These are phyloP conservation scores for Amblyornis subalaris DNA, from an alignment of 2,113 vertebrate genomes.

Conservation along the genomic window DNA sequence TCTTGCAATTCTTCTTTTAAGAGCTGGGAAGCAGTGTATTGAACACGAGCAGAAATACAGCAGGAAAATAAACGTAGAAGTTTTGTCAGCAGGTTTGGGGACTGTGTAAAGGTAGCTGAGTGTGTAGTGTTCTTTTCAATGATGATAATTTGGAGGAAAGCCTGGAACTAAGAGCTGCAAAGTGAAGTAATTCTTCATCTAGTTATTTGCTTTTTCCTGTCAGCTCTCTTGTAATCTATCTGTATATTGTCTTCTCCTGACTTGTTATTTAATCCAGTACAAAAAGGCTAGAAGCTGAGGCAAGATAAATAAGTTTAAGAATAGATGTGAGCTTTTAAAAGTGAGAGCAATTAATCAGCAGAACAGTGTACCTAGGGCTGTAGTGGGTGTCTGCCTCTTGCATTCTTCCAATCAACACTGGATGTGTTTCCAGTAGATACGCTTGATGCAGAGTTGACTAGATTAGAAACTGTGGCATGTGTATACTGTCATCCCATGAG, in stretches of 20 bases:
- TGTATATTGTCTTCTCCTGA: neutral
- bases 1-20: neutral
- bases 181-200: neutral
- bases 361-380: neutral
- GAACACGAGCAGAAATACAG: neutral
- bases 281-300: neutral
- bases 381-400: neutral
- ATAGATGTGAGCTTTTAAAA: neutral
- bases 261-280: neutral
- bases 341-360: neutral
- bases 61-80: accelerated
- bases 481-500: neutral
- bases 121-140: neutral
- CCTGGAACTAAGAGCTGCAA: neutral
- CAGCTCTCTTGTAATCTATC: neutral
- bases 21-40: neutral
- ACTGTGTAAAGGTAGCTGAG: neutral
- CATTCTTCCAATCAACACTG: neutral
- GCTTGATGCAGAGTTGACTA: neutral
- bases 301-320: neutral
- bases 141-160: neutral
- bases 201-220: neutral
- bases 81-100: neutral
- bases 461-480: neutral
- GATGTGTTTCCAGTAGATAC: neutral